phyloP scores from a whole-genome alignment of 1,140 invertebrate genomes.

The Drosophila chauvacae region DNA sequence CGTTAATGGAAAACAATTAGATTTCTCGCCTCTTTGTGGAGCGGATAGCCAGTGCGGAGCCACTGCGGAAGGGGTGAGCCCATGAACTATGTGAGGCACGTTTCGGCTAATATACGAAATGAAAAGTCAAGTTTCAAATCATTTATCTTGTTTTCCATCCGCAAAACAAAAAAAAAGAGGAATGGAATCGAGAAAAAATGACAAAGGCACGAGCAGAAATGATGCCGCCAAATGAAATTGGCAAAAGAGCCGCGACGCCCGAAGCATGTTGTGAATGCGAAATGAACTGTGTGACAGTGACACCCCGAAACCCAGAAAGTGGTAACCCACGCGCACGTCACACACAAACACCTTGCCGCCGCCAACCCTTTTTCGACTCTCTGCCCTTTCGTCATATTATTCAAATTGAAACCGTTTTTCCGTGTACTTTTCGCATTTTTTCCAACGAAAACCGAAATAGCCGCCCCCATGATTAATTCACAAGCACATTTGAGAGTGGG shows the following conservation, averaged over 20 bases:
- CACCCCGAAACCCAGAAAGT: slow-evolving; percentile 45
- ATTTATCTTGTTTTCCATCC: slow-evolving; percentile 78
- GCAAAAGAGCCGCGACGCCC: slow-evolving; percentile 54
- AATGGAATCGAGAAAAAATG: slow-evolving; percentile 59
- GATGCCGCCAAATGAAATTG: slow-evolving; percentile 81
- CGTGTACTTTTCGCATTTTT: slow-evolving; percentile 79
- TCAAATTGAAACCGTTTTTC: slow-evolving; percentile 72
- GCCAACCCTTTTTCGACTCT: slow-evolving; percentile 56
- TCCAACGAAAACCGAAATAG: slow-evolving; percentile 60
- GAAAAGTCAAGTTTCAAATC: slow-evolving; percentile 81
- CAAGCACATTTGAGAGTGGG: slow-evolving; percentile 11
- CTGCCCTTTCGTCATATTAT: slow-evolving; percentile 62
- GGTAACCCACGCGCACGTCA: slow-evolving; percentile 21
- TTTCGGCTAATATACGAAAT: slow-evolving; percentile 78
- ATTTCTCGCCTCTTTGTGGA: slow-evolving; percentile 8
- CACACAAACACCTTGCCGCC: slow-evolving; percentile 25
- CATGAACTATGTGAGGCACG: slow-evolving; percentile 57
- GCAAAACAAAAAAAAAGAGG: neutral
- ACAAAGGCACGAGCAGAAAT: slow-evolving; percentile 76
- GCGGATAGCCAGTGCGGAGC: slow-evolving; percentile 11
- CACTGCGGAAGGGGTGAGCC: slow-evolving; percentile 15
- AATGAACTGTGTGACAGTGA: slow-evolving; percentile 74
- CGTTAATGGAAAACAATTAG: slow-evolving; percentile 79
- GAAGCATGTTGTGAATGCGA: slow-evolving; percentile 71
- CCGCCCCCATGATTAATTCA: slow-evolving; percentile 72